Evolutionary conservation across 2,888 invertebrate genomes (phyloP).

Genomic region (Caenorhabditis wallacei): DNA sequence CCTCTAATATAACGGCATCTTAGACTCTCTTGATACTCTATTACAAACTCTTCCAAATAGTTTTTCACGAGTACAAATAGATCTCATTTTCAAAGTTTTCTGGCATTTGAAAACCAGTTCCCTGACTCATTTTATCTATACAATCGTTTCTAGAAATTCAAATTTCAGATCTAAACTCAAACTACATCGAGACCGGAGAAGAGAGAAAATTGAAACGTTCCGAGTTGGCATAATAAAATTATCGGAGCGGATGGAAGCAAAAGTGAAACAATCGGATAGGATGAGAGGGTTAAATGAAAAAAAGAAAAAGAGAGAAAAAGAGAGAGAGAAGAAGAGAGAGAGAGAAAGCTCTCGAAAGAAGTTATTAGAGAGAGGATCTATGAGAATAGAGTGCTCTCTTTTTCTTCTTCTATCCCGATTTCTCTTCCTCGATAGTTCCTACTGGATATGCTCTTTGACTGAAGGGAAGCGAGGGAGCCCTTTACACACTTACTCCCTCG

Average conservation of each 20-base stretch:
- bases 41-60: too few relatives aligned
- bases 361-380: slow-evolving; percentile 30
- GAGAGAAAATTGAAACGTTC: slow-evolving; percentile 14
- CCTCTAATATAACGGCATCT: too few relatives aligned
- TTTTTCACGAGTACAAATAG: not conserved
- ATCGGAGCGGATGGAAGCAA: slow-evolving; percentile 3
- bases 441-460: slow-evolving; percentile 60
- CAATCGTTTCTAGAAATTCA: too few relatives aligned
- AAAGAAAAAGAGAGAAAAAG: not conserved
- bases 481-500: slow-evolving; percentile 42
- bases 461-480: slow-evolving; percentile 38
- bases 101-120: not conserved
- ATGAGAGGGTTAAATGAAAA: slow-evolving; percentile 1
- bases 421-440: too few relatives aligned
- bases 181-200: not conserved
- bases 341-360: slow-evolving; percentile 47
- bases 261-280: slow-evolving; percentile 52
- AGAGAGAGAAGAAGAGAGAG: slow-evolving; percentile 14
- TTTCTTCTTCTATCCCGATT: not conserved
- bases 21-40: too few relatives aligned
- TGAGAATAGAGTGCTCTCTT: slow-evolving; percentile 29
- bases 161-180: too few relatives aligned
- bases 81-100: not conserved
- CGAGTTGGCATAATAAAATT: slow-evolving; percentile 28
- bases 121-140: not conserved